Evolutionary conservation across 1,140 invertebrate genomes (phyloP), one percentile per base, ranked within the genome.

Genomic region (Macrobrachium nipponense): DNA sequence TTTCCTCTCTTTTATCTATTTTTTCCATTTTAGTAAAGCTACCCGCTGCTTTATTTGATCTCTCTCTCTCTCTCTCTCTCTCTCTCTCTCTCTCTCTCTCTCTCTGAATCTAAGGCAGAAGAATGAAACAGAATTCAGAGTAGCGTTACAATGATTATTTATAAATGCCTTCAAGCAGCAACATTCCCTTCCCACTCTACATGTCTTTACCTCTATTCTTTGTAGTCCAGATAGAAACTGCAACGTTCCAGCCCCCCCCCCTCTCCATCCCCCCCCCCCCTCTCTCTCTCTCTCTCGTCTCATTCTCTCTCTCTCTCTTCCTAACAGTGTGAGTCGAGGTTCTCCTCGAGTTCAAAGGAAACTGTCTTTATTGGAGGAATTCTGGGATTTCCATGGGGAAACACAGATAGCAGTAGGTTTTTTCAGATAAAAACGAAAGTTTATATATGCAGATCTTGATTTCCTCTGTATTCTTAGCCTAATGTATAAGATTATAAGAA

Each of bases 261-360:
- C 88, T 81, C 92, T 90, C 75, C 90, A 5, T 44, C 72, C 43
- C 43, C 43, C 23, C 12, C 6, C 70, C 5, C 27, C 6, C 70
- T 36, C 70, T 20, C 27, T 73, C 27, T 36, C 27, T 73, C 27
- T 36, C 18, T 73, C 70, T 73, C 70, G n/a, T 73, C 18, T 73
- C 27, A 4, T 3, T 36, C 27, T 73, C 27, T 73, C 27, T 73
- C 18, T 73, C 70, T 36, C 27, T 73, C 70, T 36, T 27, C 27
- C 27, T 36, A 3, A n/a, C 18, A 2, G 15, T n/a, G 27, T 27
- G 14, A 15, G 17, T 5, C 27, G 14, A n/a, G 20, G 20, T 75
- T 43, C 8, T 43, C 72, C 20, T 75, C 8, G 17, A 23, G 20
- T 6, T 73, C 27, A 36, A 36, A 36, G 27, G 27, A 36, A 36